Base-by-base conservation (phyloP, 1,140 invertebrate species). In the Musca domestica region DNA sequence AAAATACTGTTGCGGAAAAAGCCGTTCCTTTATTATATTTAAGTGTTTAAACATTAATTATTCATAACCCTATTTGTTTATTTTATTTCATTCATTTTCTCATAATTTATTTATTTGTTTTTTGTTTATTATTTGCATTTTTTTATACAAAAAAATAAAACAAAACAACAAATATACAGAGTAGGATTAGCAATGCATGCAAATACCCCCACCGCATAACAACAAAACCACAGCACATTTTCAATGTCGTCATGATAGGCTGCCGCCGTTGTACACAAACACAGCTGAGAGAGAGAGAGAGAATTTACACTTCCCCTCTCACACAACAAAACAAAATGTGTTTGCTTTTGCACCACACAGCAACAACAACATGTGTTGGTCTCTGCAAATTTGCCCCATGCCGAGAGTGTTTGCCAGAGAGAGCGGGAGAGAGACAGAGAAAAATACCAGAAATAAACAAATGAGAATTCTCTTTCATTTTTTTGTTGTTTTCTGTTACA, bases 201-300 rank as follows among this genome's bases (percentile, higher is more conserved):
- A 52, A 67, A 67, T 56, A 30, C 30, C 27, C 66, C 52, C 52
- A 68, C 51, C 30, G 34, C 46, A 68, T 63, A 58, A 63, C 54
- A 58, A 58, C 41, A 67, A 47, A 23, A 41, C 17, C 49, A 41
- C 14, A 54, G 19, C 25, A 64, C 19, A 41, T 41, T 61, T 61
- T 61, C 56, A 61, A 61, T 61, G 56, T 61, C 56, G 56, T 61
- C 34, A 61, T 41, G 34, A 41, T 41, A 41, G 34, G 34, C 34
- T 7, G 34, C 34, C 6, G 34, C 34, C 56, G 56, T 7, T 34
- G 17, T 61, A n/a, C n/a, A n/a, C n/a, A n/a, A n/a, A n/a, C n/a
- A n/a, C n/a, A n/a, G n/a, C n/a, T n/a, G n/a, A n/a, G n/a, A n/a
- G n/a, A n/a, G n/a, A n/a, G n/a, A n/a, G n/a, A n/a, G n/a, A n/a